Evolutionary conservation across 1,140 invertebrate species (phyloP).

Genomic region (Saxidomus purpurata): DNA sequence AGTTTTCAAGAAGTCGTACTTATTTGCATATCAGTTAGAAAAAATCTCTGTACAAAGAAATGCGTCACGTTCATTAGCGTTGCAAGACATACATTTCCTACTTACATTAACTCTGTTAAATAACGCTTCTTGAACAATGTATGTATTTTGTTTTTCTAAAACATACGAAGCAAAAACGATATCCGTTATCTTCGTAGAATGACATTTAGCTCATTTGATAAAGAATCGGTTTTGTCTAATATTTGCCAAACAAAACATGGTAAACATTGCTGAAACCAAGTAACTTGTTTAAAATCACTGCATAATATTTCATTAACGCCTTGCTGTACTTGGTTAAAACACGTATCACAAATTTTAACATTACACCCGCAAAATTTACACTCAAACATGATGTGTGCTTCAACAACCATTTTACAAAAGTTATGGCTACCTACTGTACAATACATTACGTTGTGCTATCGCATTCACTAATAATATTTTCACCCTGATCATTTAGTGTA

Average conservation of each 20-base stretch:
- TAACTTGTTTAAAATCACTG: not conserved
- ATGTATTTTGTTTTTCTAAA: not conserved
- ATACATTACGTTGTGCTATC: conserved; percentile 24
- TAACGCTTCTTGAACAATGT: not conserved
- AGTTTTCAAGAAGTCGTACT: no score
- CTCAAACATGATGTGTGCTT: not conserved
- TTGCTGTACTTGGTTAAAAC: not conserved
- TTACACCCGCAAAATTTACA: not conserved
- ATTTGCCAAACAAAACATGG: not conserved
- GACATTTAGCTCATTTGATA: not conserved
- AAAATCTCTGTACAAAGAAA: conserved; percentile 6
- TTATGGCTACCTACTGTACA: not conserved
- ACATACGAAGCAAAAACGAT: conserved; percentile 3
- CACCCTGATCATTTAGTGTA: no score
- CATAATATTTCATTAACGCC: not conserved
- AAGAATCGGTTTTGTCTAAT: not conserved
- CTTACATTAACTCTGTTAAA: not conserved
- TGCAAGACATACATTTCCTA: not conserved
- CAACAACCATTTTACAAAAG: not conserved
- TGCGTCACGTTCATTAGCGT: not conserved
- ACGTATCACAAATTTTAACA: not conserved
- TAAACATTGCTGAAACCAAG: not conserved
- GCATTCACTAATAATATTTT: not conserved
- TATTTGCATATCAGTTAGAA: not conserved
- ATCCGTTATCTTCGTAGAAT: not conserved